Conservation (phyloP, 92 coral and sea anemone species). For the Porites cylindrica region DNA sequence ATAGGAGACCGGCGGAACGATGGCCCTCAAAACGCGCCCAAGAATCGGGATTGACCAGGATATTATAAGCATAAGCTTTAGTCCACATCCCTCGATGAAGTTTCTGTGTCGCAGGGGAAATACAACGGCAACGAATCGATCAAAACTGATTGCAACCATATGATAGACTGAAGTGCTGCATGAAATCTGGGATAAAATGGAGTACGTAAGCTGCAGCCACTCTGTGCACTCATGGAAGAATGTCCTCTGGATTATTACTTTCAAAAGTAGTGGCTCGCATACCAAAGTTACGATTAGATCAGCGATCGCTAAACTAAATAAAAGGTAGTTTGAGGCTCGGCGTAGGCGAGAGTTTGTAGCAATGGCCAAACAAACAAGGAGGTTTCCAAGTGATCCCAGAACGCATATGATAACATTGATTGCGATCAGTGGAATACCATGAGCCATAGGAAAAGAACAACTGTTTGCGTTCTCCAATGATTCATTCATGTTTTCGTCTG, state of each 20-base stretch:
- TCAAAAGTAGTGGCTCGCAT: slow-evolving; percentile 24
- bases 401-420: slow-evolving; percentile 25
- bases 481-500: too few species aligned
- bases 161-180: slow-evolving; percentile 33
- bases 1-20: neutral
- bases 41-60: neutral
- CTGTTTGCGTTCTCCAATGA: neutral
- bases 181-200: slow-evolving; percentile 23
- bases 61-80: slow-evolving; percentile 12
- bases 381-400: slow-evolving; percentile 50
- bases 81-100: slow-evolving; percentile 32
- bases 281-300: slow-evolving; percentile 47
- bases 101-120: slow-evolving; percentile 30
- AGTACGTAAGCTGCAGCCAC: slow-evolving; percentile 1
- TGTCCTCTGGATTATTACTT: neutral
- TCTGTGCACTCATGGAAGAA: slow-evolving; percentile 36
- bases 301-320: slow-evolving; percentile 50
- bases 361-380: slow-evolving; percentile 40
- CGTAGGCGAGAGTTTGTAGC: slow-evolving; percentile 12
- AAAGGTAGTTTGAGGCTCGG: slow-evolving; percentile 41
- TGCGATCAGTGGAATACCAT: slow-evolving; percentile 22
- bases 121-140: slow-evolving; percentile 27
- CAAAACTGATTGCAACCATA: slow-evolving; percentile 52
- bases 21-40: slow-evolving; percentile 16
- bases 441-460: slow-evolving; percentile 1